These are phyloP conservation scores for Iguana delicatissima DNA, from an alignment of 2,797 vertebrate genomes.

Conservation along the genomic window DNA sequence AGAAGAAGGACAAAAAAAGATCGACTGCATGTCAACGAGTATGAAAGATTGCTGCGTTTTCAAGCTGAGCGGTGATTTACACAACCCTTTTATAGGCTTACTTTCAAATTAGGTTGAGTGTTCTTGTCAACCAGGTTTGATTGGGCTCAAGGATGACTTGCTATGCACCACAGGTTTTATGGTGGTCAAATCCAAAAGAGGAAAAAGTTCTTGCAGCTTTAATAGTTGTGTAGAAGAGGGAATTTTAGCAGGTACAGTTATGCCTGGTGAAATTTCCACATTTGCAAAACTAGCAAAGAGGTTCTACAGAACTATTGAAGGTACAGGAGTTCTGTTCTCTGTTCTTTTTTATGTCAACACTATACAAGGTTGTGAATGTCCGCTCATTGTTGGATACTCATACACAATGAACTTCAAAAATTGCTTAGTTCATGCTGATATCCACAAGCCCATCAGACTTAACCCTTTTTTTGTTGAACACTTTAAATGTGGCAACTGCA, in stretches of 20 bases:
- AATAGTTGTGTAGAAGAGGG: not conserved
- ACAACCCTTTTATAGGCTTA: not conserved
- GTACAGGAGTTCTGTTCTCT: not conserved
- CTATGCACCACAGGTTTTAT: no score
- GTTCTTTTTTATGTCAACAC: no score
- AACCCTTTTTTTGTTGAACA: no score
- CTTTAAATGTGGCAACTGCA: no score
- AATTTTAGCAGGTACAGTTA: no score
- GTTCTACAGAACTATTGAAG: not conserved
- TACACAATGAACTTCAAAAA: no score
- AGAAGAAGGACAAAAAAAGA: not conserved
- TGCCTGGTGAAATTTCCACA: no score
- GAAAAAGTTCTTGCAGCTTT: not conserved
- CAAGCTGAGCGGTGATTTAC: not conserved
- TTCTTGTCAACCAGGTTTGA: not conserved
- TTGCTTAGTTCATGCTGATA: no score
- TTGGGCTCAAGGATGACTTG: not conserved
- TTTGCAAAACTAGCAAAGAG: not conserved
- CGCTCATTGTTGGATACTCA: no score
- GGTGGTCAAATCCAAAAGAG: not conserved
- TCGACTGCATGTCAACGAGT: not conserved
- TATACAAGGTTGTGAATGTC: no score
- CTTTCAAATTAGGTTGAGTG: not conserved
- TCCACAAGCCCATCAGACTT: no score
- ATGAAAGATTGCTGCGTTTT: not conserved